Evolutionary conservation across 2,113 vertebrate species (phyloP), one percentile per base, ranked within the genome.

Genomic region (Megaceryle torquata): DNA sequence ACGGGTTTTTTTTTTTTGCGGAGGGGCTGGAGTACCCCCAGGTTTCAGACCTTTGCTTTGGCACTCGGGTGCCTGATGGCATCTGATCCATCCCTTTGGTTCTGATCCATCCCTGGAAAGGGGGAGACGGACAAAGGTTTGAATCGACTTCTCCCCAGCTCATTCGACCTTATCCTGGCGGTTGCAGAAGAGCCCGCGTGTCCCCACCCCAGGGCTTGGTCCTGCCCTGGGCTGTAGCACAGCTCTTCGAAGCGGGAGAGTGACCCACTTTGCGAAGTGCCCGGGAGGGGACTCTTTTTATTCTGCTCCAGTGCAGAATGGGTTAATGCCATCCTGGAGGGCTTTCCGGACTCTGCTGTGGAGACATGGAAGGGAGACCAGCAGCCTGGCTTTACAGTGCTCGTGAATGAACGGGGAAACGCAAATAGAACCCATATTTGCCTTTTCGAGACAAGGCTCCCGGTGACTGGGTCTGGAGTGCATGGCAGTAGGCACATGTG

Each of bases 221-320:
- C 28, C 53, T 92, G 69, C 76, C 80, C 72, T 15, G 60, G 79
- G 74, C 86, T 90, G 87, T 67, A 21, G 53, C 82, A 29, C 91
- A 9, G 81, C 79, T 56, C 68, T 21, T 24, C 6, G 48, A n/a
- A 86, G 88, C 29, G 4, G 76, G 86, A 85, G 91, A 76, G 86
- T 96, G 97, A 97, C 97, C 96, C 98, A 97, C 89, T 97, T 97
- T 64, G 70, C 50, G 16, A 26, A 75, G 41, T 78, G 93, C 88
- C 88, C 91, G 54, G 77, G 44, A 85, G 92, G 79, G 82, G 10
- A 68, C 77, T 82, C 60, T 26, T 59, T 59, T 69, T 43, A 18
- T 88, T 68, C 67, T 51, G 65, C 77, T 87, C 90, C 77, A 28
- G 87, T 67, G 69, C 81, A 31, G 56, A 48, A 89, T 5, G 97